Conservation (phyloP, 1,140 invertebrate genomes). For the Aphelinus atriplicis region DNA sequence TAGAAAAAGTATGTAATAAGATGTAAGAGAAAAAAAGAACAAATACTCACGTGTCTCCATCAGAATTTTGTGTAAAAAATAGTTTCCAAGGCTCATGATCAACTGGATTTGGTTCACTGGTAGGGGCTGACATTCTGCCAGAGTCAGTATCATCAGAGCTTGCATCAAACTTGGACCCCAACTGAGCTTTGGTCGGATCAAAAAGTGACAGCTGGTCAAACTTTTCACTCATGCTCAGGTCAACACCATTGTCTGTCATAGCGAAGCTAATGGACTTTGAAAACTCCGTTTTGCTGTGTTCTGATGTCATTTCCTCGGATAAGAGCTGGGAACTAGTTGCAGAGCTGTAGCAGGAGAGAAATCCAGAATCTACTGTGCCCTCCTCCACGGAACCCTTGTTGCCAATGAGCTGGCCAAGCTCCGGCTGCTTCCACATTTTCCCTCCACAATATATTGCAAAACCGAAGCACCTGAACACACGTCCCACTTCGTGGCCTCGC, state of each 20-base stretch:
- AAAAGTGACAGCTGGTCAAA: slow-evolving; percentile 65
- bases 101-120: slow-evolving; percentile 21
- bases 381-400: slow-evolving; percentile 41
- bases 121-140: slow-evolving; percentile 15
- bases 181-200: slow-evolving; percentile 41
- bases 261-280: neutral
- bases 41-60: slow-evolving; percentile 74
- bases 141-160: slow-evolving; percentile 7
- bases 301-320: neutral
- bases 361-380: slow-evolving; percentile 64
- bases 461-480: neutral
- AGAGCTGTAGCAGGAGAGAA: slow-evolving; percentile 68
- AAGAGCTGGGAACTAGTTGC: slow-evolving; percentile 16
- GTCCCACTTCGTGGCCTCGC: neutral
- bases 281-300: neutral
- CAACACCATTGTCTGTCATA: slow-evolving; percentile 64
- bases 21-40: slow-evolving; percentile 35
- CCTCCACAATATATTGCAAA: neutral
- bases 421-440: slow-evolving; percentile 49
- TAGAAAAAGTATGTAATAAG: too few species aligned
- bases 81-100: slow-evolving; percentile 65
- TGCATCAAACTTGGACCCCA: slow-evolving; percentile 43
- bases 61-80: slow-evolving; percentile 73
- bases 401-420: neutral
- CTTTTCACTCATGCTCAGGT: slow-evolving; percentile 65